phyloP scores from a whole-genome alignment of 30 jellyfish, hydroid and myxozoan genomes.

The Aurelia aurita region DNA sequence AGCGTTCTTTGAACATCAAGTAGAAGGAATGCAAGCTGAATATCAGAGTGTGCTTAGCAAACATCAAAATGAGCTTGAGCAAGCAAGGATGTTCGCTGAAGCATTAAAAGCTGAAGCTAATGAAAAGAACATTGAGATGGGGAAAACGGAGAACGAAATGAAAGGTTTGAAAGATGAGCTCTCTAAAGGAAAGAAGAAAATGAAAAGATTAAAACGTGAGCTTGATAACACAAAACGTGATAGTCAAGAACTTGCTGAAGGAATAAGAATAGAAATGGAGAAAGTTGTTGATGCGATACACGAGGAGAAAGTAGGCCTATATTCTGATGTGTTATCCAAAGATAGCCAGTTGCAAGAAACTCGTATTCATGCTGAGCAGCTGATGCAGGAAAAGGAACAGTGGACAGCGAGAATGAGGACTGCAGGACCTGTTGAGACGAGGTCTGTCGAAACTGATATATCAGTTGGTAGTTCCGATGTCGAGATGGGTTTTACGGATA shows the following conservation, averaged over 20 bases:
- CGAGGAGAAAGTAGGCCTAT: conserved; percentile 33
- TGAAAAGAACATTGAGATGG: conserved; percentile 15
- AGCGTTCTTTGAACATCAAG: conserved; percentile 62
- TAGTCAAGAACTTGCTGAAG: conserved; percentile 37
- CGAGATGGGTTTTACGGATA: conserved; percentile 23
- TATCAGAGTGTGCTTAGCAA: conserved; percentile 1
- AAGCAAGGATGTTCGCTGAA: conserved; percentile 9
- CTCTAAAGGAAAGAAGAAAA: conserved; percentile 6
- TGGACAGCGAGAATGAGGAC: conserved; percentile 36
- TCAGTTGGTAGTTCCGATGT: conserved; percentile 9
- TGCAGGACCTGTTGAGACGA: conserved; percentile 1
- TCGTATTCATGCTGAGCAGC: conserved; percentile 59
- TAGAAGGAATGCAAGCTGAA: conserved; percentile 39
- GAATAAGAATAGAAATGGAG: conserved; percentile 47
- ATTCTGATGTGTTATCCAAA: conserved; percentile 48
- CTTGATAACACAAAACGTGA: conserved; percentile 28
- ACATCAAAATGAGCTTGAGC: conserved; percentile 39
- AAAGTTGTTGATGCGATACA: conserved; percentile 49
- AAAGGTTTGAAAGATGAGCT: conserved; percentile 14
- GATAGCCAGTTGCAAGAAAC: conserved; percentile 62
- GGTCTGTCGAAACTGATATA: conserved; percentile 2
- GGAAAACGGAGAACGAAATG: neutral
- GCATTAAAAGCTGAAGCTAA: neutral
- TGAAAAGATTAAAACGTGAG: conserved; percentile 26
- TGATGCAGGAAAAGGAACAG: conserved; percentile 64